phyloP scores from a whole-genome alignment of 2,888 invertebrate genomes.

The Lathronympha strigana region DNA sequence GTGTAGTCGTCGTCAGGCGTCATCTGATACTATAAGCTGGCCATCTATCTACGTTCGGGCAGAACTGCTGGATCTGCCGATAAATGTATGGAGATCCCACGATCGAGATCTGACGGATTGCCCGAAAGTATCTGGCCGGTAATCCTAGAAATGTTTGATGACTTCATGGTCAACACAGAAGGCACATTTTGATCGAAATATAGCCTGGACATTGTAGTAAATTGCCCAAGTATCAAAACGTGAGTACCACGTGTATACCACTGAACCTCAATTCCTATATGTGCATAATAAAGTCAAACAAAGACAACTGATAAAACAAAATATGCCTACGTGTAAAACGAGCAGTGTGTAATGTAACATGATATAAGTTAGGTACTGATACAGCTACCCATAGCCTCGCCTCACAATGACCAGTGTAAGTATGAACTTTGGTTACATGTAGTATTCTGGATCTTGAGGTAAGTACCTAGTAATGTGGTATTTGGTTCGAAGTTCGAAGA shows the following conservation, averaged over 20 bases:
- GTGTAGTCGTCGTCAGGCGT: too few species aligned
- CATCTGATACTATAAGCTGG: too few species aligned
- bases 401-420: background rate
- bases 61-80: too few species aligned
- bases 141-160: too few species aligned
- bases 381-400: background rate
- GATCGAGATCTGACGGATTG: too few species aligned
- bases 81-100: too few species aligned
- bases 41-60: too few species aligned
- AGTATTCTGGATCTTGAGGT: background rate
- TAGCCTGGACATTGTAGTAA: background rate
- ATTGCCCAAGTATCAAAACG: background rate
- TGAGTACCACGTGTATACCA: background rate
- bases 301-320: constrained; percentile 29
- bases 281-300: constrained; percentile 17
- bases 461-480: background rate
- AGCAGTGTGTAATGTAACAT: constrained; percentile 30
- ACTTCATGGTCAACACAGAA: too few species aligned
- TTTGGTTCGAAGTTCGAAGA: background rate
- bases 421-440: background rate
- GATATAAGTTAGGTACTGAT: constrained; percentile 6
- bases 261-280: background rate
- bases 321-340: constrained; percentile 15
- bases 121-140: too few species aligned
- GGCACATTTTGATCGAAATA: too few species aligned